phyloP scores from a whole-genome alignment of 2,888 invertebrate genomes.

The Pollenia amentaria region DNA sequence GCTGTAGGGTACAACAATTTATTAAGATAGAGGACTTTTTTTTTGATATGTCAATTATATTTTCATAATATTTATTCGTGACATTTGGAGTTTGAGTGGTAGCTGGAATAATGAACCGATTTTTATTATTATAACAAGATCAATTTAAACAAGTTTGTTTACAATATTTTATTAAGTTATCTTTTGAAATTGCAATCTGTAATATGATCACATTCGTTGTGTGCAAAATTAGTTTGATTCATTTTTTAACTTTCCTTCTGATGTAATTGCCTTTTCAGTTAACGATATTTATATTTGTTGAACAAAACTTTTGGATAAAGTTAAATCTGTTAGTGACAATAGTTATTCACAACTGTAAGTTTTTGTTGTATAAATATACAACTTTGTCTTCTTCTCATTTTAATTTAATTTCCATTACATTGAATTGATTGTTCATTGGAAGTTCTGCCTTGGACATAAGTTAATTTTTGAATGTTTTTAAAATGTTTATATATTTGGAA shows the following conservation, averaged over 20 bases:
- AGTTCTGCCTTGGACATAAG: conserved; percentile 62
- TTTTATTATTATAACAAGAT: no score
- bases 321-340: conserved; percentile 69
- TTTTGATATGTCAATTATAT: no score
- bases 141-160: no score
- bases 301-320: conserved; percentile 38
- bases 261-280: background rate
- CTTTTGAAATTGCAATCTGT: no score
- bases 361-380: conserved; percentile 30
- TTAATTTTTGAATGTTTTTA: conserved; percentile 53
- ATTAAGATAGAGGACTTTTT: no score
- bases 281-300: conserved; percentile 15
- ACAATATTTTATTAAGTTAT: no score
- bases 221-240: background rate
- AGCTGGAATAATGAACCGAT: no score
- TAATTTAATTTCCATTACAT: conserved; percentile 63
- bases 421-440: conserved; percentile 36
- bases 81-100: no score
- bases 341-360: conserved; percentile 41
- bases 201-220: no score
- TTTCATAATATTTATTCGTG: no score
- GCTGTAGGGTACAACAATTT: no score
- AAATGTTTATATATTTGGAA: conserved; percentile 44
- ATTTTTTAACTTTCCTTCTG: background rate
- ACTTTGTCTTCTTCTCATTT: conserved; percentile 54